Base-by-base conservation (phyloP, 2,888 invertebrate species). In the Drosophila paranaensis region DNA sequence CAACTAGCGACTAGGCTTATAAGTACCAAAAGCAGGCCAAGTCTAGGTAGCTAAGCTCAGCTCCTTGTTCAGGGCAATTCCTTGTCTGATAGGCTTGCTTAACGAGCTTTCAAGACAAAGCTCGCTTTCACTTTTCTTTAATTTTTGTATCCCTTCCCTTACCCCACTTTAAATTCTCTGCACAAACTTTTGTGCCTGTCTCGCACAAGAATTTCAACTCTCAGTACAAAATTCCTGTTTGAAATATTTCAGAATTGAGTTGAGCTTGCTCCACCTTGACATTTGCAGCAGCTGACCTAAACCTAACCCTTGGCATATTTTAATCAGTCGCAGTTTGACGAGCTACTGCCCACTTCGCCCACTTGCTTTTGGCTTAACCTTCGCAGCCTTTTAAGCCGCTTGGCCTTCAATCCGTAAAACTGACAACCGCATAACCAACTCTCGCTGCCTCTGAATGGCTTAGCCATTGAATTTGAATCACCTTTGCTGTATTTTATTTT, bases 381-480 rank as follows among this genome's bases (percentile, higher is more conserved):
- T 81, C 67, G 68, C 58, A 79, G 78, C 65, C 72, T 81, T 81
- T 88, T 83, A 87, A 83, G 84, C 89, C 67, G 79, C 87, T 54
- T 78, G 82, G 69, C 83, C 77, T 79, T 85, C 80, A 82, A 64
- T 69, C 55, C 56, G 43, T 64, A 58, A 57, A 64, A 61, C 20
- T 48, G 57, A 16, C 45, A 68, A 50, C 43, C 61, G 33, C 60
- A 60, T 51, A 33, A 43, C 63, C 65, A 61, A 66, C 63, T 65
- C 53, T 60, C 53, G 61, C 51, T 27, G 43, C 46, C 57, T 16
- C 56, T 61, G 53, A 50, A 60, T 40, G 60, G 56, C 58, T 61
- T 50, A 61, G 40, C 74, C 74, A 77, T 86, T 82, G 81, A 83
- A 83, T 72, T 86, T 77, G 80, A 82, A 71, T 75, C 82, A 78